A percentile compares a stretch with the other conserved stretches of the same genome.
Evolutionary conservation across 2,113 vertebrate genomes (phyloP).

Genomic region (Heloderma charlesbogerti): DNA sequence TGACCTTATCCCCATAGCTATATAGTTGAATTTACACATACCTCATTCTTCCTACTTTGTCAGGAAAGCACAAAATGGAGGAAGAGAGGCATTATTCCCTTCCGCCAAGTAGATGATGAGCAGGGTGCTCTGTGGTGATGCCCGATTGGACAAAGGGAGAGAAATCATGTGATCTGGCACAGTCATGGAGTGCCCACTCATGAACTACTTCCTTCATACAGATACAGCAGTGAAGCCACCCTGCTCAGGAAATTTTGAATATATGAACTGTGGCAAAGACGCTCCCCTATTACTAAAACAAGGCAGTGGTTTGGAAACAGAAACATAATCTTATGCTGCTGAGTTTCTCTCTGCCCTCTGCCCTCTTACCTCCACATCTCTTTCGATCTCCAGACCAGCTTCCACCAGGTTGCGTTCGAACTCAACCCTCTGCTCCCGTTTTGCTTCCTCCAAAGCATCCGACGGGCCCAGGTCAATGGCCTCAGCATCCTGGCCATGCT

Average conservation of each 20-base stretch:
- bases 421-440: conserved; percentile 87
- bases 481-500: conserved; percentile 4
- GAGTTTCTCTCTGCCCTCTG: fast-evolving
- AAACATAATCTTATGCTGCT: fast-evolving
- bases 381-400: conserved; percentile 92
- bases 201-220: background rate
- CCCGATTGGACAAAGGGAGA: background rate
- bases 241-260: background rate
- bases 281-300: fast-evolving
- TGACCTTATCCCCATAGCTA: background rate
- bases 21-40: background rate
- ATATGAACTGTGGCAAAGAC: background rate
- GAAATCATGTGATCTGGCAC: background rate
- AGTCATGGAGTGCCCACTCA: background rate
- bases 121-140: background rate
- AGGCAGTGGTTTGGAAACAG: fast-evolving
- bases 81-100: background rate
- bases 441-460: conserved; percentile 84
- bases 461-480: conserved; percentile 68
- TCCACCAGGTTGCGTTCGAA: conserved; percentile 89
- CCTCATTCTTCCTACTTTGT: background rate
- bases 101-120: background rate
- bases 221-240: background rate
- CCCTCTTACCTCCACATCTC: conserved; percentile 83
- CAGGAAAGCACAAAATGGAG: background rate